Base-by-base conservation (phyloP, 2,888 invertebrate genomes). In the Trichopria drosophilae region DNA sequence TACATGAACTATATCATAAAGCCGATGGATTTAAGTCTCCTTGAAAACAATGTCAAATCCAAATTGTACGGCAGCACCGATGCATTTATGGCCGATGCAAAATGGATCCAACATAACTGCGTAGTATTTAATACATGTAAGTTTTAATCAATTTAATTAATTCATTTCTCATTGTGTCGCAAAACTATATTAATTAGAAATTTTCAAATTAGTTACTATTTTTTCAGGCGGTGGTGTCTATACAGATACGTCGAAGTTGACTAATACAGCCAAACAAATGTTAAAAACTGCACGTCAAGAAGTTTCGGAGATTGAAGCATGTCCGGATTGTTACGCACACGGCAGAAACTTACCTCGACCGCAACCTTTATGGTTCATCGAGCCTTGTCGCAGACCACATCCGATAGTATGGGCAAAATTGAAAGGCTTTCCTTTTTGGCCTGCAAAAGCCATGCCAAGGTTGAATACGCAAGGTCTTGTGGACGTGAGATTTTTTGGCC, bases 341-440 rank as follows among this genome's bases (percentile, higher is more conserved):
- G 86, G 87, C 0, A 83, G 87, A 24, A 72, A 73, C 39, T 52
- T 75, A 32, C 71, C 72, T 1, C 64, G 73, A 28, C 68, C 73
- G 2, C 80, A 84, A 42, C 84, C 87, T 50, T 83, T 86, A 1
- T 96, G 95, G 94, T 96, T 96, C 76, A 86, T 90, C 0, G 90
- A 93, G 68, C 91, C 93, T 2, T 96, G 96, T 77, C 86, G 87
- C 16, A 86, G 85, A 48, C 95, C 95, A 0, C 96, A 97, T 78
- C 79, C 91, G 12, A 76, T 97, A 47, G 86, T 97, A 1, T 98
- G 97, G 97, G 97, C 97, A 1, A 95, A 96, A 73, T 79, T 97
- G 9, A 94, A 95, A 79, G 96, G 93, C 9, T 97, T 95, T 69
- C 97, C 97, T 0, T 95, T 88, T 76, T 98, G 97, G 97, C 97